Conservation (phyloP, 2,113 vertebrate genomes). For the Pimephales promelas region DNA sequence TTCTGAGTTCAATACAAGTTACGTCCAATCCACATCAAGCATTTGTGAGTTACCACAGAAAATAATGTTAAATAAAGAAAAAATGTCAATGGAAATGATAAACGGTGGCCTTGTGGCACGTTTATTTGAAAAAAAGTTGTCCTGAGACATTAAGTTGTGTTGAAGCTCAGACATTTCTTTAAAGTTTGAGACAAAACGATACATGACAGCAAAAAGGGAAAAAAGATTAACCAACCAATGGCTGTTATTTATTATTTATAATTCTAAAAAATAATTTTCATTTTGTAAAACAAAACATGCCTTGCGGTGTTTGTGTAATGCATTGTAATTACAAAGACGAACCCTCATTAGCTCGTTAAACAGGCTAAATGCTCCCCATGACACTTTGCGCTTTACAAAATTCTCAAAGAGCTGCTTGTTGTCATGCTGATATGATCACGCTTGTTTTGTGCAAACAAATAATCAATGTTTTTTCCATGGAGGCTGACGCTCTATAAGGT, state of each 20-base stretch:
- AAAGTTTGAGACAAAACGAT: conserved; percentile 60
- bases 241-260: conserved; percentile 50
- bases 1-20: conserved; percentile 3
- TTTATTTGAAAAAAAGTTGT: neutral
- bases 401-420: conserved; percentile 25
- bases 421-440: conserved; percentile 54
- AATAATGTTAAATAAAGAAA: neutral
- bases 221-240: neutral
- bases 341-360: conserved; percentile 52
- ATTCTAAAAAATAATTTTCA: conserved; percentile 40
- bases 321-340: conserved; percentile 51
- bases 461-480: conserved; percentile 46
- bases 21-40: neutral
- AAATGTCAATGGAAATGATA: neutral
- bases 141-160: neutral
- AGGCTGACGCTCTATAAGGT: conserved; percentile 2
- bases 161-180: conserved; percentile 31
- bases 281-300: conserved; percentile 36
- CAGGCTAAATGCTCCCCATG: conserved; percentile 44
- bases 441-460: conserved; percentile 54
- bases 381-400: conserved; percentile 21
- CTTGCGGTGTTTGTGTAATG: conserved; percentile 43
- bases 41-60: neutral
- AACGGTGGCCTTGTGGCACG: neutral
- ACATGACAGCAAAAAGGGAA: conserved; percentile 21